Percentiles rank a stretch among this genome's conserved stretches.
Evolutionary conservation across 2,888 invertebrate species (phyloP).

Genomic region (Brachycybe producta): DNA sequence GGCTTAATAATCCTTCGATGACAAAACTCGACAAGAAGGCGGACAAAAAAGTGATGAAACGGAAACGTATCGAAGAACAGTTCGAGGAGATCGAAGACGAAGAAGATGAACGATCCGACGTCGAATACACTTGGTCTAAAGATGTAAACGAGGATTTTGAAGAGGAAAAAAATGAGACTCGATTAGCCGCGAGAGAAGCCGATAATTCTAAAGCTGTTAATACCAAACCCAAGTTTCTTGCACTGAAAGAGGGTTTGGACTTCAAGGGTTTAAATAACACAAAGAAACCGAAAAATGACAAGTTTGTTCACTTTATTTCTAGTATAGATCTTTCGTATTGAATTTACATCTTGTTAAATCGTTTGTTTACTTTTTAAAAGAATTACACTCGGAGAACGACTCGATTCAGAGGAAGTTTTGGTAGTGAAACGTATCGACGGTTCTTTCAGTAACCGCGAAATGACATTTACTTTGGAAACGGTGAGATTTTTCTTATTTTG

Average conservation of each 20-base stretch:
- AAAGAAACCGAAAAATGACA: slow-evolving; percentile 27
- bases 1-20: slow-evolving; percentile 74
- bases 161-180: slow-evolving; percentile 30
- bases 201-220: slow-evolving; percentile 28
- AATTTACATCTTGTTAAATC: neutral
- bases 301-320: slow-evolving; percentile 17
- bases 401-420: slow-evolving; percentile 44
- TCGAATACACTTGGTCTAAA: slow-evolving; percentile 63
- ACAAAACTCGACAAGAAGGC: slow-evolving; percentile 62
- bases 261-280: slow-evolving; percentile 43
- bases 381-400: slow-evolving; percentile 56
- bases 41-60: slow-evolving; percentile 45
- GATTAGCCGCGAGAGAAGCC: too few relatives aligned
- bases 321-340: too few relatives aligned
- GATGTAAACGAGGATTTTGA: slow-evolving; percentile 53
- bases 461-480: slow-evolving; percentile 57
- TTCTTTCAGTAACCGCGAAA: slow-evolving; percentile 54
- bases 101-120: slow-evolving; percentile 51
- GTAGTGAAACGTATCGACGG: slow-evolving; percentile 44
- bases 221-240: slow-evolving; percentile 45
- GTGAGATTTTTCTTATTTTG: slow-evolving; percentile 29
- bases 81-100: slow-evolving; percentile 28
- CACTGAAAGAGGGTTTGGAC: slow-evolving; percentile 47
- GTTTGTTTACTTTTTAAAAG: slow-evolving; percentile 41
- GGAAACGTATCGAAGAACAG: slow-evolving; percentile 37